These are phyloP conservation scores for Caranx ignobilis DNA, from an alignment of 2,113 vertebrate genomes.

Conservation along the genomic window DNA sequence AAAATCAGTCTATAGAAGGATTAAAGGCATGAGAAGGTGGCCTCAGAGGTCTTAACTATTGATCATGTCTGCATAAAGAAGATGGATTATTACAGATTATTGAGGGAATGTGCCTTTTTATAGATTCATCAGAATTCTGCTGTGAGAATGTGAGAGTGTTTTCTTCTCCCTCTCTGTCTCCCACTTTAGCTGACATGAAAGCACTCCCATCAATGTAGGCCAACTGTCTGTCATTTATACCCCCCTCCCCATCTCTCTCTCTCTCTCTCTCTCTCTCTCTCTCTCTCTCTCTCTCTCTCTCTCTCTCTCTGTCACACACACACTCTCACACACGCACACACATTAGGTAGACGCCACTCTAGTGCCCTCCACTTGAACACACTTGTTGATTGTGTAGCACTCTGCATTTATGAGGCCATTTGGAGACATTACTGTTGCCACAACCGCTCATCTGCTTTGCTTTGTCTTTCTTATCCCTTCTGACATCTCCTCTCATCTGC, in stretches of 20 bases:
- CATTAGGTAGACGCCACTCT: background rate
- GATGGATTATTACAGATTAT: no score
- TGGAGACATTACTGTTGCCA: constrained; percentile 14
- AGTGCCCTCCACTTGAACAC: constrained; percentile 30
- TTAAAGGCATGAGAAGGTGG: no score
- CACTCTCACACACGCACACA: constrained; percentile 3
- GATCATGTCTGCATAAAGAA: no score
- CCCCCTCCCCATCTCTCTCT: background rate
- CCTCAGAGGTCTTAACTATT: no score
- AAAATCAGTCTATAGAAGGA: no score
- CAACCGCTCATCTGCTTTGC: constrained; percentile 16
- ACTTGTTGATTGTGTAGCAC: constrained; percentile 43
- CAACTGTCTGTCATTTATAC: constrained; percentile 16
- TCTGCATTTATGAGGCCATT: constrained; percentile 19
- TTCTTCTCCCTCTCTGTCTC: background rate
- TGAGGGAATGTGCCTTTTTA: background rate
- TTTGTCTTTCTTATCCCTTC: background rate
- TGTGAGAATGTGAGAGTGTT: constrained; percentile 16
- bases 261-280: no score
- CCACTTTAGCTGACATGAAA: constrained; percentile 15
- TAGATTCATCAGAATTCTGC: background rate
- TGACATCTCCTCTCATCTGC: background rate
- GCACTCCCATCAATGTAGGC: constrained; percentile 8
- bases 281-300: no score
- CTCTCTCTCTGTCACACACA: background rate